Evolutionary conservation across 1,140 invertebrate genomes (phyloP).

Genomic region (Anastatus disparis): DNA sequence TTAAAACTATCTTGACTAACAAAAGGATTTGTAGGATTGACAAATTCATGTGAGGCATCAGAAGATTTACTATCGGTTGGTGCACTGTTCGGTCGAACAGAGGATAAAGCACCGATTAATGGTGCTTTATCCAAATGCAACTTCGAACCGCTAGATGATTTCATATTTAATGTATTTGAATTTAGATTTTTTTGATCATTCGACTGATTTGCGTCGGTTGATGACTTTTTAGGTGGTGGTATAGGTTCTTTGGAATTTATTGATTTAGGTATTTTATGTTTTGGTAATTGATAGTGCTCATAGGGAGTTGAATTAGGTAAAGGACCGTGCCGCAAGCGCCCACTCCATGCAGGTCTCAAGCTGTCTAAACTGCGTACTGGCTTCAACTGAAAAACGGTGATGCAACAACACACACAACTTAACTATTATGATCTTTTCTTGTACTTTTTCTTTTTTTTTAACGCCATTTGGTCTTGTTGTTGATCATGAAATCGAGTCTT

Average conservation of each 20-base stretch:
- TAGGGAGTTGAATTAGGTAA: conserved; percentile 58
- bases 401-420: conserved; percentile 34
- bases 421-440: no score
- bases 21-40: conserved; percentile 46
- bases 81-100: not conserved
- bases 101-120: not conserved
- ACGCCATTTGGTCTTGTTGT: not conserved
- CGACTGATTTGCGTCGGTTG: not conserved
- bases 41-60: conserved; percentile 29
- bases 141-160: not conserved
- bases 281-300: conserved; percentile 32
- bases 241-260: no score
- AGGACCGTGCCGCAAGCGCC: conserved; percentile 58
- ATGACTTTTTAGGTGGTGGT: not conserved
- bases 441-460: not conserved
- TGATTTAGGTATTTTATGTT: not conserved
- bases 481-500: not conserved
- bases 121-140: not conserved
- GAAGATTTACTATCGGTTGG: not conserved
- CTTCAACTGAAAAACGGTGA: conserved; percentile 68
- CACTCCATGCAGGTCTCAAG: conserved; percentile 67
- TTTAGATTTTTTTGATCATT: not conserved
- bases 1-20: not conserved
- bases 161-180: not conserved
- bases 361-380: conserved; percentile 72